Base-by-base conservation (phyloP, 2,888 invertebrate genomes). In the Pantelozetes paolii region DNA sequence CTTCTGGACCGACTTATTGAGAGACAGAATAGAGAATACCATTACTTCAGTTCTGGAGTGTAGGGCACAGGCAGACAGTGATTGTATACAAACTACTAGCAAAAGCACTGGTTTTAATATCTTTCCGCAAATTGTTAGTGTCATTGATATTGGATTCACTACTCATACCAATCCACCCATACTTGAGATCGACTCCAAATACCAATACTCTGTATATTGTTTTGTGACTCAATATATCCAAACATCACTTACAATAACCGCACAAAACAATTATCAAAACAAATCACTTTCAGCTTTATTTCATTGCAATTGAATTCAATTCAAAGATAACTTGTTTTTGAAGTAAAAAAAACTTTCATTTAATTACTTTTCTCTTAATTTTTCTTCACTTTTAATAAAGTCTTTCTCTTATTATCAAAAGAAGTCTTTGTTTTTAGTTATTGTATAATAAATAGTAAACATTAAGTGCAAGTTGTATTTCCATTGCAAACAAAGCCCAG, bases 31-130 rank as follows among this genome's bases (percentile, higher is more conserved):
- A n/a, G 50, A 50, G 50, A 36, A 67, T 40, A 36, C 40, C 36
- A 36, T 40, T 20, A 40, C 67, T 11, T 23, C n/a, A 59, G 23
- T 30, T 15, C 13, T 6, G 11, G 15, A 28, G 59, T 13, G 30
- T 59, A 30, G 32, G 30, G 59, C 30, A 59, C 32, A 32, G 32
- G 15, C 54, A 54, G 23, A 54, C 54, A 20, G 26, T 13, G 15
- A 54, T 26, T 54, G n/a, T 54, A 54, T 20, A 54, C 8, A 54
- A 28, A 62, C 62, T 62, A 18, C 62, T 62, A 13, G 15, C 30
- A 6, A n/a, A 36, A 36, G 36, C 36, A 32, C 32, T 67, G 40
- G 36, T 59, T 67, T 67, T 36, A 67, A 67, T 67, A 67, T 67
- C 36, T 11, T n/a, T 32, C 30, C 13, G 32, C 18, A 67, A 20